A percentile compares a stretch with the other conserved stretches of the same genome.
Evolutionary conservation across 2,888 invertebrate genomes (phyloP).

Genomic region (Eupithecia pulchellata): DNA sequence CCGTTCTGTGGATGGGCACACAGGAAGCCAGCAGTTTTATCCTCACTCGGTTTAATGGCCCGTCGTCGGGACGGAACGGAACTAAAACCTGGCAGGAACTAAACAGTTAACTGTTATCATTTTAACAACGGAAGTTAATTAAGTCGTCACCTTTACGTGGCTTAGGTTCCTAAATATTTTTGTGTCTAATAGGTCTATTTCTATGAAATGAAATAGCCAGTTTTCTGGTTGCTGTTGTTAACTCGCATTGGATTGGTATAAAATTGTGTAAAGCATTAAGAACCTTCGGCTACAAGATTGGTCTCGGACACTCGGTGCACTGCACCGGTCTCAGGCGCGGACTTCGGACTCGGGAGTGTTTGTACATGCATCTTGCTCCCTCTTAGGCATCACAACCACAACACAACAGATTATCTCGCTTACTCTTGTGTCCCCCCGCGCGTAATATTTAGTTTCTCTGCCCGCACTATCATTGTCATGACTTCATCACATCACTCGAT

Average conservation of each 20-base stretch:
- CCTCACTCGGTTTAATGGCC: constrained; percentile 51
- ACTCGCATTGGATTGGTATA: not conserved
- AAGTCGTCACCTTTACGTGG: not conserved
- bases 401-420: constrained; percentile 48
- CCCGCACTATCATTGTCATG: constrained; percentile 64
- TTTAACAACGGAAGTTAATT: constrained; percentile 9
- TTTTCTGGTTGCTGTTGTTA: no score
- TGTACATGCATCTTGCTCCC: constrained; percentile 71
- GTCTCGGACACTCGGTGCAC: constrained; percentile 45
- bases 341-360: constrained; percentile 77
- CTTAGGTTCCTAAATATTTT: not conserved
- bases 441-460: constrained; percentile 5
- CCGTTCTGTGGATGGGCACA: constrained; percentile 62
- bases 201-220: not conserved
- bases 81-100: constrained; percentile 74
- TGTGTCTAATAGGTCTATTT: not conserved
- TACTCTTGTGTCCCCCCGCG: constrained; percentile 51
- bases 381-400: constrained; percentile 50
- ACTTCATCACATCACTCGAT: constrained; percentile 67
- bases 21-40: constrained; percentile 77
- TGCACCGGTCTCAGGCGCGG: constrained; percentile 57
- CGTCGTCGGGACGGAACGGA: constrained; percentile 65
- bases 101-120: constrained; percentile 64
- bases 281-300: constrained; percentile 26
- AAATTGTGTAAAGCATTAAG: constrained; percentile 20